Evolutionary conservation across 2,888 invertebrate species (phyloP).

Genomic region (Sipha maydis): DNA sequence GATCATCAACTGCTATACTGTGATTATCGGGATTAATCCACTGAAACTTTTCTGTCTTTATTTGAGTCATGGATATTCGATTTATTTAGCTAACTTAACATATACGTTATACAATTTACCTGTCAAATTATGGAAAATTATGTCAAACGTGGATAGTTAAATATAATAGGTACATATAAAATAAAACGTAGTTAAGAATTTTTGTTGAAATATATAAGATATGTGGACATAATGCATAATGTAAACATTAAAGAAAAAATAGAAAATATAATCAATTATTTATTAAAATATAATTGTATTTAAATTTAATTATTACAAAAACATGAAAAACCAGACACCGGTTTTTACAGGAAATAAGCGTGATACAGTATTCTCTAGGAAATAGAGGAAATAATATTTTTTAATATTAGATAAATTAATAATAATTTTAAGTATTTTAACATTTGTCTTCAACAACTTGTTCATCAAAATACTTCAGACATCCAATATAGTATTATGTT

Average conservation of each 20-base stretch:
- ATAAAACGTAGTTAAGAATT: not conserved
- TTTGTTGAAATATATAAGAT: not conserved
- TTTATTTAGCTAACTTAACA: constrained; percentile 33
- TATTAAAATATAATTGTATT: not conserved
- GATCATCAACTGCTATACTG: constrained; percentile 56
- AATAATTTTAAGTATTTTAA: not conserved
- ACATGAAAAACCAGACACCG: not conserved
- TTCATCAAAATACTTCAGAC: not conserved
- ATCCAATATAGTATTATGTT: not conserved
- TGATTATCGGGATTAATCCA: constrained; percentile 59
- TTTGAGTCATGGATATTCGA: not conserved
- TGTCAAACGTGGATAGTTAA: constrained; percentile 43
- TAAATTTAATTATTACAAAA: not conserved
- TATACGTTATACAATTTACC: constrained; percentile 38
- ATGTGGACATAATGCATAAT: not conserved
- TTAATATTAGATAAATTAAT: not conserved
- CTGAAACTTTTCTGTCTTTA: constrained; percentile 46
- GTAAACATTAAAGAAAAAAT: not conserved
- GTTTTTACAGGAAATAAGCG: not conserved
- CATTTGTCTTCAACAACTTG: not conserved
- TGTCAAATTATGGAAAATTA: constrained; percentile 55
- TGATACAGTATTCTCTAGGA: not conserved
- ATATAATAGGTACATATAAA: not conserved
- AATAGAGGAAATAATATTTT: too few relatives aligned
- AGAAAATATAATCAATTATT: not conserved